These are phyloP conservation scores for Mnemiopsis leidyi DNA, from an alignment of 37 sponge, comb jelly and placozoan species.

Conservation along the genomic window DNA sequence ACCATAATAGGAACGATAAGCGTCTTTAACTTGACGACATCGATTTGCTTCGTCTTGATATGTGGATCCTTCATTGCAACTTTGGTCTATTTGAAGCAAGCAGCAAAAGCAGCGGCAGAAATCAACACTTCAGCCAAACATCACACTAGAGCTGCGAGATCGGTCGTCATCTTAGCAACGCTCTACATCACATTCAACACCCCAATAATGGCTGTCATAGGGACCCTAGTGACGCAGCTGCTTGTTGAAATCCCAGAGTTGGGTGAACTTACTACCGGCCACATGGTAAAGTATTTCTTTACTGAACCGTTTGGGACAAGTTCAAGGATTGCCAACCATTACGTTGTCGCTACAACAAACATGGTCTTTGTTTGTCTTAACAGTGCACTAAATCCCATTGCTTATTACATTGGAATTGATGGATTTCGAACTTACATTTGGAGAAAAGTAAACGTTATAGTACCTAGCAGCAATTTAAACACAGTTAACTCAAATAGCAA, in stretches of 20 bases:
- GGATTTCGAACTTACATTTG: background rate
- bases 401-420: background rate
- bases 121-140: background rate
- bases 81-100: background rate
- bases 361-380: background rate
- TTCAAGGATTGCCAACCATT: background rate
- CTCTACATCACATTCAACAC: background rate
- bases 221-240: background rate
- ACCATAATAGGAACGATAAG: background rate
- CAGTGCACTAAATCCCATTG: background rate
- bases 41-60: background rate
- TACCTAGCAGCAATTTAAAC: too few species aligned
- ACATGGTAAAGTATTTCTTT: background rate
- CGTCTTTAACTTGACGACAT: background rate
- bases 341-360: background rate
- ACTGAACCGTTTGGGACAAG: background rate
- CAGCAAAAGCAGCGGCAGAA: background rate
- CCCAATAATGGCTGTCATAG: background rate
- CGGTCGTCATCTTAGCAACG: background rate
- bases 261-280: background rate
- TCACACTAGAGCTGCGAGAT: background rate
- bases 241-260: background rate
- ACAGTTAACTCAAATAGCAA: too few species aligned
- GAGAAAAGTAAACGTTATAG: background rate
- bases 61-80: background rate